These are phyloP conservation scores for Trypoxylus dichotomus DNA, from an alignment of 1,140 invertebrate species.

Conservation along the genomic window DNA sequence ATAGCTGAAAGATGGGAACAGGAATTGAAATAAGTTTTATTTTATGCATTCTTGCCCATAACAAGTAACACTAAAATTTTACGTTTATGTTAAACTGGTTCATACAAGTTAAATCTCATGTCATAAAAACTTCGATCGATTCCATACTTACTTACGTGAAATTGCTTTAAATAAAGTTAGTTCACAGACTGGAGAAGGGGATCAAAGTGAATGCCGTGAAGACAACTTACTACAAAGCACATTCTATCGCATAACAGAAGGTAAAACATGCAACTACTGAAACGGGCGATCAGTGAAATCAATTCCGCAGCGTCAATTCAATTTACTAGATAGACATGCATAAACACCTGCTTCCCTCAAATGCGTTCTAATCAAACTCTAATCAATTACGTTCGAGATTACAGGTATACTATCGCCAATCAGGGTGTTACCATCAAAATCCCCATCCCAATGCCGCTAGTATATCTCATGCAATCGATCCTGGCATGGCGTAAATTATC, in stretches of 20 bases:
- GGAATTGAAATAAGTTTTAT: not conserved
- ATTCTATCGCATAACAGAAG: too few relatives aligned
- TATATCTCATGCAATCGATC: not conserved
- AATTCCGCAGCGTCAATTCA: not conserved
- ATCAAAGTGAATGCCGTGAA: too few relatives aligned
- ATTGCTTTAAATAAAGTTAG: not conserved
- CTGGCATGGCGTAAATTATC: not conserved
- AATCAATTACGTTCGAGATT: not conserved
- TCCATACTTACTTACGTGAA: not conserved
- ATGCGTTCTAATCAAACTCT: not conserved
- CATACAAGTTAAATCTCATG: not conserved
- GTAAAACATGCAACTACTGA: not conserved
- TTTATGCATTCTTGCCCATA: not conserved
- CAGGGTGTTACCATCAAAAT: not conserved
- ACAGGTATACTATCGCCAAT: not conserved
- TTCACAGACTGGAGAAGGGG: too few relatives aligned
- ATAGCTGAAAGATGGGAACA: not conserved
- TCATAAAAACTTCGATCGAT: not conserved
- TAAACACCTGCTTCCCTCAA: not conserved
- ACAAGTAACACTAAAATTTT: not conserved
- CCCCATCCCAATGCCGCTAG: not conserved
- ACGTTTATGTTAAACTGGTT: not conserved
- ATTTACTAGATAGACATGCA: not conserved
- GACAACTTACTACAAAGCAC: too few relatives aligned
- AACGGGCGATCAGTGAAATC: not conserved